These are phyloP conservation scores for Calidris pygmaea DNA, from an alignment of 2,113 vertebrate genomes.

Conservation along the genomic window DNA sequence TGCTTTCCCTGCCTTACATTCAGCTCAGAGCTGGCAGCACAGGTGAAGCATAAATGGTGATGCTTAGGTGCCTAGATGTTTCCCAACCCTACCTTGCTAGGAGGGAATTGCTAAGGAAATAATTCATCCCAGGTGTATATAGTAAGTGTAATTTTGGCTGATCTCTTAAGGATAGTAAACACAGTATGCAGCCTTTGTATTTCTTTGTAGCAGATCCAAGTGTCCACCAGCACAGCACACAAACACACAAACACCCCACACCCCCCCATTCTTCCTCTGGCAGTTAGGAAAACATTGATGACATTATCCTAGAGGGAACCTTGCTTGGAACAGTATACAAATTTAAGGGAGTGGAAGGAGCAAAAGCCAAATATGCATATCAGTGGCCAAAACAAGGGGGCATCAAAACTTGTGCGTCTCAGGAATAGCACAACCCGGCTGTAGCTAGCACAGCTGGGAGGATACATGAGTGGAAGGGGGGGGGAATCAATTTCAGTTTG, in stretches of 20 bases:
- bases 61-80: not conserved
- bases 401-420: not conserved
- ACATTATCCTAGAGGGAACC: not conserved
- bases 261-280: not conserved
- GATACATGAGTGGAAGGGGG: not conserved
- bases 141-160: not conserved
- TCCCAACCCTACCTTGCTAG: not conserved
- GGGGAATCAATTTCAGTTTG: not conserved
- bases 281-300: not conserved
- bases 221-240: not conserved
- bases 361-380: not conserved
- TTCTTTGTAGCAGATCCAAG: not conserved
- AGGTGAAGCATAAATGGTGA: not conserved
- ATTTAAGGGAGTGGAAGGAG: not conserved
- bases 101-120: not conserved
- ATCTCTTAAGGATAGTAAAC: not conserved
- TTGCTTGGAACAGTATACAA: not conserved
- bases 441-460: not conserved
- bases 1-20: not conserved
- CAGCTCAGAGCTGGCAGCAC: not conserved
- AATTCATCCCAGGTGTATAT: not conserved
- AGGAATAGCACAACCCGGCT: not conserved
- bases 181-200: not conserved
- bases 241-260: fast-evolving
- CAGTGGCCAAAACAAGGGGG: not conserved